Evolutionary conservation across 1,140 invertebrate genomes (phyloP), one percentile per base, ranked within the genome.

Genomic region (Drosophila grimshawi): DNA sequence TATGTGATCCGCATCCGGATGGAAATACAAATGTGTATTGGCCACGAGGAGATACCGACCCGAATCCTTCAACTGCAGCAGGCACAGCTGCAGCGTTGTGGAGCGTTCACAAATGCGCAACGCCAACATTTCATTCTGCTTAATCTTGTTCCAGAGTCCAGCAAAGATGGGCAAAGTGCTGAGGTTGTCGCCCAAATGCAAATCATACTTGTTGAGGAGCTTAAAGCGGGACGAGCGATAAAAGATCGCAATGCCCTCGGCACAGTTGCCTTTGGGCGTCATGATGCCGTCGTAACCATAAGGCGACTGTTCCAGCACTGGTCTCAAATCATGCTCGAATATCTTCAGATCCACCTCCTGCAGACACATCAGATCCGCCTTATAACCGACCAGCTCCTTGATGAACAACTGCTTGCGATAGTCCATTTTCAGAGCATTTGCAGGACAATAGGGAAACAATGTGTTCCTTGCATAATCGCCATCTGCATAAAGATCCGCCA

Each of bases 1-100:
- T 78, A 99, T 96, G 86, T 98, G 96, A 93, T 97, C 96, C 5
- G 97, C 96, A 92, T 97, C 95, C 2, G 97, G 97, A 90, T 97
- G 96, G 90, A 98, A 99, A 92, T 97, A 99, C 11, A 99, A 94
- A 94, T 99, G 98, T 0, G 97, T 98, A 88, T 98, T 98, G 29
- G 95, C 97, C 56, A 98, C 94, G 61, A 98, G 90, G 37, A 98
- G 64, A 59, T 95, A 93, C 81, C 95, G 93, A 61, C 93, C 92
- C 5, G 93, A 93, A 32, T 96, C 94, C 53, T 94, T 89, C 5
- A 94, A 94, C 85, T 95, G 93, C 53, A 94, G 64, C 48, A 88
- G 55, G 33, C 66, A 74, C 46, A 86, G 39, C 53, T 92, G 62
- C 30, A 82, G 88, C 6, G 94, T 94, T 8, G 95, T 96, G 10